Evolutionary conservation across 2,113 vertebrate species (phyloP).

Genomic region (Dipodomys stephensi): DNA sequence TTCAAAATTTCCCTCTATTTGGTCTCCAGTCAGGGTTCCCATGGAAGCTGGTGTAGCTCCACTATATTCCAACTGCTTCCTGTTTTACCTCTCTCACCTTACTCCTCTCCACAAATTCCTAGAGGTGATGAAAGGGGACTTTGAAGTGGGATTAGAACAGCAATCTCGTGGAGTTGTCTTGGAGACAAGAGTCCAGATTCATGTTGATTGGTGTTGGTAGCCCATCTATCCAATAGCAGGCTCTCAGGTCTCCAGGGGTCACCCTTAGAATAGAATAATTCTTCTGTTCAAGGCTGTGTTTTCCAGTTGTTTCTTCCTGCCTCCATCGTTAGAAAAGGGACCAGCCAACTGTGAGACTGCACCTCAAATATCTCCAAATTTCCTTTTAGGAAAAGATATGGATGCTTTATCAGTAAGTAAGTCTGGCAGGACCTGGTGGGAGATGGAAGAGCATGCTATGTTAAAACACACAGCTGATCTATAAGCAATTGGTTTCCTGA

Average conservation of each 20-base stretch:
- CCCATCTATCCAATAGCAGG: background rate
- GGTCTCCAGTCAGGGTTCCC: background rate
- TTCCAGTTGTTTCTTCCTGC: background rate
- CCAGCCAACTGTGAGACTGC: background rate
- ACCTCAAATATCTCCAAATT: background rate
- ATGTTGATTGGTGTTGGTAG: background rate
- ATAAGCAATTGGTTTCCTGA: background rate
- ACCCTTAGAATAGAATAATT: fast-evolving
- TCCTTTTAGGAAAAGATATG: background rate
- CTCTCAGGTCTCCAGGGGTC: background rate
- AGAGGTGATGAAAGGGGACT: background rate
- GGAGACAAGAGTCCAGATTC: background rate
- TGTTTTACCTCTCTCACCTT: background rate
- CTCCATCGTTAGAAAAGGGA: background rate
- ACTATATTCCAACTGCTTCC: too few relatives aligned
- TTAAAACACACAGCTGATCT: background rate
- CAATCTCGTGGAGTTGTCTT: background rate
- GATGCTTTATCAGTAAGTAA: background rate
- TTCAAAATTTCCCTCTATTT: background rate
- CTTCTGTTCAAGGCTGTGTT: background rate
- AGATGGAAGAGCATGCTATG: background rate
- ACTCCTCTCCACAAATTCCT: background rate
- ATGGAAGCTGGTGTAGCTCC: background rate
- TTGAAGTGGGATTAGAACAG: background rate
- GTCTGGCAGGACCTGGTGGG: background rate